Evolutionary conservation across 2,888 invertebrate species (phyloP).

Genomic region (Dicyrtomina minuta): DNA sequence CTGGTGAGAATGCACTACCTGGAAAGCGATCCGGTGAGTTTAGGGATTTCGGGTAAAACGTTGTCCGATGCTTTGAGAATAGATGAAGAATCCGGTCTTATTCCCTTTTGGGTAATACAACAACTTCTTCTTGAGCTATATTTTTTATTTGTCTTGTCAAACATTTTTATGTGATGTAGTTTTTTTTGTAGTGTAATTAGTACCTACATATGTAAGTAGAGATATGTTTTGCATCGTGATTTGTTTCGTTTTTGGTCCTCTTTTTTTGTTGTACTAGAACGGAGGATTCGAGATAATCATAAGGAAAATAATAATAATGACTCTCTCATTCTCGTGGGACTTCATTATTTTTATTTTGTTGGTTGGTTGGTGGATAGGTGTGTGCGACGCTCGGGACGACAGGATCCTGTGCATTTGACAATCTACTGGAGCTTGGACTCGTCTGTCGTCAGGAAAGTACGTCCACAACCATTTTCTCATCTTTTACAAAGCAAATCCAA

Average conservation of each 20-base stretch:
- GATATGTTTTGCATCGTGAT: too few relatives aligned
- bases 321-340: conserved; percentile 41
- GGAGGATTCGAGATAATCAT: background rate
- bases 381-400: conserved; percentile 96
- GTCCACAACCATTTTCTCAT: too few relatives aligned
- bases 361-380: too few relatives aligned
- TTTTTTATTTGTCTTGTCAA: background rate
- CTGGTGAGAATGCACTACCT: conserved; percentile 90
- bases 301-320: conserved; percentile 40
- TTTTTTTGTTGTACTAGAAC: too few relatives aligned
- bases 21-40: conserved; percentile 75
- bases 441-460: conserved; percentile 61
- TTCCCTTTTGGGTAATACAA: conserved; percentile 85
- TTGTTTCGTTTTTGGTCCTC: background rate
- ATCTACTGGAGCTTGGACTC: conserved; percentile 68
- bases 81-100: conserved; percentile 72
- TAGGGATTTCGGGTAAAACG: conserved; percentile 78
- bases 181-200: too few relatives aligned
- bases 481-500: background rate
- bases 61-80: conserved; percentile 73
- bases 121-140: background rate
- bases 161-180: too few relatives aligned
- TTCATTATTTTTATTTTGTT: conserved; percentile 52
- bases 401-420: conserved; percentile 95
- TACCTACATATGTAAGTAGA: background rate